Evolutionary conservation across 2,113 vertebrate species (phyloP), one percentile per base, ranked within the genome.

Genomic region (Podarcis cretensis): DNA sequence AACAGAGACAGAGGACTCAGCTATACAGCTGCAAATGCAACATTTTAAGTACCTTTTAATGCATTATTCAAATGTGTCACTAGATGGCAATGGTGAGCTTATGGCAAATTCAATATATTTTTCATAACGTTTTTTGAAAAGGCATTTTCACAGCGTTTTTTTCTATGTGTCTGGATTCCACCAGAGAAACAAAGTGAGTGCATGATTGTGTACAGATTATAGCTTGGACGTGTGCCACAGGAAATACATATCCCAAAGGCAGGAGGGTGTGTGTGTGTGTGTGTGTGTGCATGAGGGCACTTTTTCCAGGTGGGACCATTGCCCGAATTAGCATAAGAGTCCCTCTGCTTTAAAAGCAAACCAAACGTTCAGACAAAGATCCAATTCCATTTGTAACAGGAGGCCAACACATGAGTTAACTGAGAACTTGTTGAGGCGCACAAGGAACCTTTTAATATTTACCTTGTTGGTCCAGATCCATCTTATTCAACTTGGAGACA

Each of bases 401-500:
- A 23, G 23, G 35, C 12, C 21, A 85, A 35, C 40, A 6, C 4
- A 59, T 78, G 40, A 69, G 37, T 71, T 69, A 16, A 43, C 40
- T 23, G 1, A 71, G 3, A 20, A 43, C 7, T 37, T 77, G n/a
- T 48, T 21, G 9, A 66, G 6, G n/a, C 3, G 1, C 23, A 71
- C 6, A 21, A 71, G 12, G 13, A 23, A 59, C n/a, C 12, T 25
- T 77, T 77, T 77, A 80, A 54, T 87, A 86, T 92, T 94, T 94
- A 96, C 95, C 95, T 94, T 94, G 93, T 89, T 95, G 95, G 37
- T 89, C 88, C 88, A 88, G 83, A 92, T 96, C 91, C 96, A 96
- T 95, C 87, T 91, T 65, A 86, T 27, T 35, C 84, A 83, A 86
- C 59, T 76, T 87, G 81, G 90, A 87, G 88, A 91, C 54, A 16